Evolutionary conservation across 2,113 vertebrate species (phyloP), one percentile per base, ranked within the genome.

Genomic region (Pygoscelis antarcticus): DNA sequence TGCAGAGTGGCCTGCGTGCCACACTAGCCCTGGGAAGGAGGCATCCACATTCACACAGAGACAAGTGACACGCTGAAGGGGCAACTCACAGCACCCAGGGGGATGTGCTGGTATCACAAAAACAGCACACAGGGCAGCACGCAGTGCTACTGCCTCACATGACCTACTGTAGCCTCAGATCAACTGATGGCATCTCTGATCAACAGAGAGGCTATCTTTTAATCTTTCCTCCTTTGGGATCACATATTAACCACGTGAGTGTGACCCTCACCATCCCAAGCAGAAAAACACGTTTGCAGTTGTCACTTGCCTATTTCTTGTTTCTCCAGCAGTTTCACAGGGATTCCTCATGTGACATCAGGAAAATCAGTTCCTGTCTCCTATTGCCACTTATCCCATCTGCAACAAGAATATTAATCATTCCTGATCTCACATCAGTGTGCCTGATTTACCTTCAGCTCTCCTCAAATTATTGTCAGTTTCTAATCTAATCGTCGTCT

Each of bases 161-260:
- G 93, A 88, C n/a, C 38, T 52, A 8, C 75, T 54, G n/a, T 30
- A 62, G 54, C 82, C 87, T 83, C 54, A 65, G 18, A 93, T 93
- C 95, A 93, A 78, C 78, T 91, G 93, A 97, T 88, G 75, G 49
- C 78, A 96, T 96, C 87, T 83, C 58, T 91, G 87, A 89, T 93
- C 36, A 83, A 36, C 89, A 77, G 51, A 58, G 27, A 5, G 0
- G 20, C 71, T 95, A 76, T 91, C 96, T 91, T 91, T 87, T 79
- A 91, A 91, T 85, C 84, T 94, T 94, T 89, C 42, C 46, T 86
- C 58, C 54, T 83, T 54, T 47, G 7, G 23, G 62, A 64, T 72
- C 70, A 40, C 32, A 2, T 61, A 79, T 47, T 69, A 89, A 64
- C 66, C 74, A 80, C 2, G 10, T 93, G 96, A 95, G 57, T 3